Base-by-base conservation (phyloP, 2,888 invertebrate genomes). In the Adela reaumurella region DNA sequence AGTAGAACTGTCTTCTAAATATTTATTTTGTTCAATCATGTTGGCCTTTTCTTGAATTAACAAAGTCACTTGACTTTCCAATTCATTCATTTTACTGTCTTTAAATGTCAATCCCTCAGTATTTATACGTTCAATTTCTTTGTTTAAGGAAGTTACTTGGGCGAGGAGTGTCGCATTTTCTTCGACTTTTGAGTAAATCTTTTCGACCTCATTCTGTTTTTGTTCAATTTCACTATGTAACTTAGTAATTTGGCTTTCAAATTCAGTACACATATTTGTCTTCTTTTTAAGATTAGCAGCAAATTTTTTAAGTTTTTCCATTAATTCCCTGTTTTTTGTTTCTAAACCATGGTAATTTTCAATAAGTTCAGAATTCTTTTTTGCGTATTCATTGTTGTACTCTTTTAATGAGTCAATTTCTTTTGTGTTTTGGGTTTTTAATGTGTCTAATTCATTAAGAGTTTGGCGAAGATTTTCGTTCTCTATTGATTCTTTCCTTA, bases 241-340 rank as follows among this genome's bases (percentile, higher is more conserved):
- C 52, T 72, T 69, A 29, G 59, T 59, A 35, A 69, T 60, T 54
- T 79, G 84, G 44, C 66, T 63, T 68, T 90, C 87, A 29, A 89
- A 64, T 53, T 90, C 88, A 29, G 82, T 73, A 56, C 85, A 86
- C 53, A 85, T 78, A 1, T 74, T 62, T 0, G 83, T 78, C 60
- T 89, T 90, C 62, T 89, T 90, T 64, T 90, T 92, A 10, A 91
- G 74, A 59, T 84, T 88, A 0, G 87, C 81, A 0, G 89, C 91
- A 58, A 88, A 84, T 59, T 90, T 90, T 60, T 90, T 92, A 60
- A 90, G 79, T 65, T 90, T 91, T 50, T 90, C 90, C 48, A 88
- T 65, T 52, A 89, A 83, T 47, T 87, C 85, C 58, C 85, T 87
- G 54, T 85, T 84, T 60, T 87, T 88, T 6, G 62, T 70, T 58